Evolutionary conservation across 2,888 invertebrate species (phyloP).

Genomic region (Volucella inflata): DNA sequence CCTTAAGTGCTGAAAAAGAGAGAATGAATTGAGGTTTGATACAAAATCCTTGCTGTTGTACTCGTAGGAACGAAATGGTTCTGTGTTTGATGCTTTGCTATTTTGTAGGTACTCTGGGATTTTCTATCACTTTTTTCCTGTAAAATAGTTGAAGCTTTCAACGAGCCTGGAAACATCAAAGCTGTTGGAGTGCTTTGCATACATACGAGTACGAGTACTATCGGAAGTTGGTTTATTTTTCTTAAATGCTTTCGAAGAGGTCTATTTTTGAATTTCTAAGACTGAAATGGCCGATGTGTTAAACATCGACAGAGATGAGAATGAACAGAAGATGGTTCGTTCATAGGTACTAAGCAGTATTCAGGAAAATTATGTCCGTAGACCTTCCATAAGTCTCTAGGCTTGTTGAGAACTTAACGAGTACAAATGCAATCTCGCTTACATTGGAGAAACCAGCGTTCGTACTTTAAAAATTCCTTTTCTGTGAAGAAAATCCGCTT

Average conservation of each 20-base stretch:
- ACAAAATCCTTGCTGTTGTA: constrained; percentile 42
- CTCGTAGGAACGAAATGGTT: constrained; percentile 55
- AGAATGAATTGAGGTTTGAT: constrained; percentile 38
- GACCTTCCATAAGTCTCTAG: too few species aligned
- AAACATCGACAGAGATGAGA: too few species aligned
- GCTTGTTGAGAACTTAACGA: too few species aligned
- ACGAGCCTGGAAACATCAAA: constrained; percentile 50
- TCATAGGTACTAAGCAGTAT: too few species aligned
- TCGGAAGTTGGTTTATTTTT: constrained; percentile 47
- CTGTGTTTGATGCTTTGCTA: constrained; percentile 35
- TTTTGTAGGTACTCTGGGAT: background rate
- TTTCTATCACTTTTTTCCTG: background rate
- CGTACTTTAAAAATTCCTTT: too few species aligned
- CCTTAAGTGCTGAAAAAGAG: constrained; percentile 33
- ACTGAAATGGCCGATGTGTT: too few species aligned
- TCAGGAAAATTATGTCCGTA: too few species aligned
- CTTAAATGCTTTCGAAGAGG: background rate
- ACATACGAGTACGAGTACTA: constrained; percentile 52
- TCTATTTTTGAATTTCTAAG: too few species aligned
- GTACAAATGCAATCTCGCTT: too few species aligned
- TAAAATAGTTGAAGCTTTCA: constrained; percentile 13
- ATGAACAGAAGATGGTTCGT: too few species aligned
- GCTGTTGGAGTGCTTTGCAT: constrained; percentile 65
- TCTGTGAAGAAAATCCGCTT: too few species aligned
- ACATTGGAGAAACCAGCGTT: too few species aligned